Percentiles rank a stretch among this genome's conserved stretches.
These are phyloP conservation scores for Lamprologus lemairii DNA, from an alignment of 2,113 vertebrate species.

Conservation along the genomic window DNA sequence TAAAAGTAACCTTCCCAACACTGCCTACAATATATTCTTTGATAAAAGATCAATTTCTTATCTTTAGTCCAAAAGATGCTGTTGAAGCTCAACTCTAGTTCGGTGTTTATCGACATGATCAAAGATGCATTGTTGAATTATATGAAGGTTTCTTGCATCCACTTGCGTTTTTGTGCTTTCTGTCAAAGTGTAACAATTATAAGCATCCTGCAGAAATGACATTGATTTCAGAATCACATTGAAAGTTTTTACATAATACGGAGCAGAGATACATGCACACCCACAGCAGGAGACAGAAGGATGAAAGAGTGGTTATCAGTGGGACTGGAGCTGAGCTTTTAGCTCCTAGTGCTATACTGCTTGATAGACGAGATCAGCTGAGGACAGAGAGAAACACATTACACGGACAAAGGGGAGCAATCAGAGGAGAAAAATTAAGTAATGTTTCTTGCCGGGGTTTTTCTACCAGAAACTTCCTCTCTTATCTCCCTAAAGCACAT, in stretches of 20 bases:
- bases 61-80: background rate
- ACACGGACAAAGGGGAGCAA: background rate
- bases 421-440: background rate
- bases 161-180: background rate
- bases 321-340: background rate
- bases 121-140: background rate
- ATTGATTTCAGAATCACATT: background rate
- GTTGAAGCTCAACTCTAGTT: background rate
- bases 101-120: background rate
- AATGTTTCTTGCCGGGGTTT: background rate
- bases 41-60: background rate
- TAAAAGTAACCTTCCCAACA: background rate
- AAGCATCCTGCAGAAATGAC: background rate
- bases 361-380: slow-evolving; percentile 18
- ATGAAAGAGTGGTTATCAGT: background rate
- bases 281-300: background rate
- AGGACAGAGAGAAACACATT: background rate
- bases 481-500: background rate
- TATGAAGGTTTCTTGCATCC: background rate
- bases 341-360: background rate
- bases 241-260: background rate
- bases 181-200: background rate
- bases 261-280: background rate
- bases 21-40: background rate
- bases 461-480: background rate